Conservation (phyloP, 2,888 invertebrate species). For the Panorpa germanica region DNA sequence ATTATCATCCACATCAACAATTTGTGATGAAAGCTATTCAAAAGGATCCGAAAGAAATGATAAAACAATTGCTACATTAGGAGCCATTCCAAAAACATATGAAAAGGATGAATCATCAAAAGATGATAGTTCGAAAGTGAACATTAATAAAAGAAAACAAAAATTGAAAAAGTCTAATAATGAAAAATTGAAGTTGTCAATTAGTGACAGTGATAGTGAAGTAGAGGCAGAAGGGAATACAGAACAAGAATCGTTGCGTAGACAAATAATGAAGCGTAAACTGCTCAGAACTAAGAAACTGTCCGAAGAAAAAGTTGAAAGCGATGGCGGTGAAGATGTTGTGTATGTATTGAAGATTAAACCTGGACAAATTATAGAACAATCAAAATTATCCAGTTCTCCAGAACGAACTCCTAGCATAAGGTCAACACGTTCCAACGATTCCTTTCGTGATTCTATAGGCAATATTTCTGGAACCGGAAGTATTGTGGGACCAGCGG, state of each 20-base stretch:
- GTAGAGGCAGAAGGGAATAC: too few species aligned
- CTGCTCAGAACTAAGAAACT: not conserved
- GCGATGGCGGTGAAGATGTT: conserved; percentile 19
- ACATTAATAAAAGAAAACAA: too few species aligned
- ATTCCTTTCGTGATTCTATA: too few species aligned
- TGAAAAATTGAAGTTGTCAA: not conserved
- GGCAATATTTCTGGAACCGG: too few species aligned
- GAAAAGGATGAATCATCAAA: conserved; percentile 11
- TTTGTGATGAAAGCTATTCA: conserved; percentile 5
- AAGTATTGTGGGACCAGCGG: too few species aligned
- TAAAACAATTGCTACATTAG: conserved; percentile 11
- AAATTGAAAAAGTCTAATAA: too few species aligned
- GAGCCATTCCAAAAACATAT: conserved; percentile 11
- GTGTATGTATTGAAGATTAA: conserved; percentile 23
- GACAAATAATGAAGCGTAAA: too few species aligned
- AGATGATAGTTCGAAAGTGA: conserved; percentile 1
- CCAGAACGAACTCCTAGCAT: too few species aligned
- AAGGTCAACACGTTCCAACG: too few species aligned
- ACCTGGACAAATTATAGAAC: conserved; percentile 20
- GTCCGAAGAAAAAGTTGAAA: not conserved
- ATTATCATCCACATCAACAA: too few species aligned
- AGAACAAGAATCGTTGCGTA: too few species aligned
- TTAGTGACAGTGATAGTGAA: conserved; percentile 1
- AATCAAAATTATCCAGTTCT: conserved; percentile 12
- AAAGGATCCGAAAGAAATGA: conserved; percentile 4